These are phyloP conservation scores for Alectura lathami DNA, from an alignment of 2,113 vertebrate genomes.

Conservation along the genomic window DNA sequence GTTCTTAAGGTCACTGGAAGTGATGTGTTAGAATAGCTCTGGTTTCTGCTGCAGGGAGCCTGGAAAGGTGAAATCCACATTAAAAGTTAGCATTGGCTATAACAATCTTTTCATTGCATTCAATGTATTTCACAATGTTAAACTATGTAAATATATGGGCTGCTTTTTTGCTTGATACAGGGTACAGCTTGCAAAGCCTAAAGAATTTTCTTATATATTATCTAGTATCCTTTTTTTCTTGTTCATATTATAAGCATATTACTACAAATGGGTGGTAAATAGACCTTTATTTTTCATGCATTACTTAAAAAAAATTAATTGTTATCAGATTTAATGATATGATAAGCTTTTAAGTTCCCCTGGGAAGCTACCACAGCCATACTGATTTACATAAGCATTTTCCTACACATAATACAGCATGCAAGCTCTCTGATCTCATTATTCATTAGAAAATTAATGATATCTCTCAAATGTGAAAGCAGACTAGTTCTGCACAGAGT, in stretches of 20 bases:
- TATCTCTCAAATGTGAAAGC: conserved; percentile 71
- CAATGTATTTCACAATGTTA: not conserved
- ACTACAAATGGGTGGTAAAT: conserved; percentile 45
- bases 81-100: not conserved
- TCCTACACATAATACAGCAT: conserved; percentile 71
- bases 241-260: conserved; percentile 62
- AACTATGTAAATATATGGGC: conserved; percentile 20
- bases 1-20: not conserved
- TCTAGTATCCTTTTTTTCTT: conserved; percentile 23
- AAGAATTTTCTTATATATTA: conserved; percentile 54
- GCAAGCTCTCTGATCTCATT: conserved; percentile 73
- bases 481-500: conserved; percentile 59
- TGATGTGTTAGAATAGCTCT: not conserved
- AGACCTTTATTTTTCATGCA: not conserved
- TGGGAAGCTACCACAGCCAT: conserved; percentile 64
- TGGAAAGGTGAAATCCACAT: not conserved
- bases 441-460: conserved; percentile 77
- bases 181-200: not conserved
- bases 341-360: conserved; percentile 73
- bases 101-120: conserved; percentile 21
- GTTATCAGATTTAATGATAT: conserved; percentile 72
- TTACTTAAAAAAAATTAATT: conserved; percentile 63
- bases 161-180: not conserved
- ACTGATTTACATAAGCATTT: conserved; percentile 74
- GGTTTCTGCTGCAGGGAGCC: not conserved